A percentile compares a stretch with the other conserved stretches of the same genome.
Evolutionary conservation across 2,797 vertebrate genomes (phyloP).

Genomic region (Lagorchestes hirsutus): DNA sequence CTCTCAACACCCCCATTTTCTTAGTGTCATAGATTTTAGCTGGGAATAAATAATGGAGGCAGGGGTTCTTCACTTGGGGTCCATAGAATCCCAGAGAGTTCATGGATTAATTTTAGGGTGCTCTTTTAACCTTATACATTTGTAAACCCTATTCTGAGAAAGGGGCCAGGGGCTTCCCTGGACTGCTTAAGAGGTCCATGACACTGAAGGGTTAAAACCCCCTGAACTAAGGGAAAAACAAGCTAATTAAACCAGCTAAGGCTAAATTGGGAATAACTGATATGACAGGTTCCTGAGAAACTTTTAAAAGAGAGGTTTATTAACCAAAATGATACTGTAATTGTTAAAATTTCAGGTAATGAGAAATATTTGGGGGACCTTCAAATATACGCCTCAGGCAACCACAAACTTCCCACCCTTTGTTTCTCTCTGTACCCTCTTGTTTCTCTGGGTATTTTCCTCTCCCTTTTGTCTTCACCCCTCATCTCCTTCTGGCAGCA

Average conservation of each 20-base stretch:
- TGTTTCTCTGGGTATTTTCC: neutral
- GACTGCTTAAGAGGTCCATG: neutral
- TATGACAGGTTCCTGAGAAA: neutral
- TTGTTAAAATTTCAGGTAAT: neutral
- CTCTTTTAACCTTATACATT: neutral
- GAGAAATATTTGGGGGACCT: neutral
- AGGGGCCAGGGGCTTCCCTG: neutral
- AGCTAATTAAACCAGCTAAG: neutral
- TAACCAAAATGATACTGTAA: neutral
- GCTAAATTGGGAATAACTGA: neutral
- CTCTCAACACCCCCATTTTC: neutral
- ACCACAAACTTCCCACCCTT: neutral
- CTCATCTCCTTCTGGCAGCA: neutral
- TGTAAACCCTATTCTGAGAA: neutral
- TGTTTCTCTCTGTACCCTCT: neutral
- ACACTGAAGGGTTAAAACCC: neutral
- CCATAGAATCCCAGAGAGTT: neutral
- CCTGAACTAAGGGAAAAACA: neutral
- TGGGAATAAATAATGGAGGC: neutral
- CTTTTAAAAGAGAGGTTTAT: neutral
- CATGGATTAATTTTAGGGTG: neutral
- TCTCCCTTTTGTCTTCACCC: neutral
- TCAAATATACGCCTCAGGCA: neutral
- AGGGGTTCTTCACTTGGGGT: neutral
- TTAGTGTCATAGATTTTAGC: neutral